Evolutionary conservation across 2,113 vertebrate species (phyloP), one percentile per base, ranked within the genome.

Genomic region (Mionectes macconnelli): DNA sequence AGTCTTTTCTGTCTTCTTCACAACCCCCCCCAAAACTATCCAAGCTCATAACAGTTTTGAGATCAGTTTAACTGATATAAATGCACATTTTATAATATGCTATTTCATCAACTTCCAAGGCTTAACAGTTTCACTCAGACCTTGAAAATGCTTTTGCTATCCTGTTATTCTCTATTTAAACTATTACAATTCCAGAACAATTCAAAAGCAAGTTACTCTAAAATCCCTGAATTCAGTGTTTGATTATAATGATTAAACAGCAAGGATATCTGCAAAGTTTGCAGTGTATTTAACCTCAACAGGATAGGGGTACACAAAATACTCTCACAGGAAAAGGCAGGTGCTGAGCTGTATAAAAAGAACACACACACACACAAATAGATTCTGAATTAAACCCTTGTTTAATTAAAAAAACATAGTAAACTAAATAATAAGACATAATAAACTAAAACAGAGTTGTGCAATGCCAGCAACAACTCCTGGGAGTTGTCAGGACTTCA

Each of bases 21-120:
- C 25, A 50, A 8, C 2, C 5, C 20, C 0, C 0, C 23, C 49
- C 23, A 39, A 76, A 87, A 62, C 28, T 24, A 50, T 2, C 5
- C 53, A 68, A 55, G 22, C 42, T 83, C 19, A 73, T 9, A 42
- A 57, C 23, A 60, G 35, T 19, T 55, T 68, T 17, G 14, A 76
- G 25, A 30, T 39, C 64, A 2, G 8, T 70, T 69, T 55, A 81
- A 84, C 8, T 25, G 27, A 67, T 3, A 68, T 1, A 76, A 6
- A 60, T 3, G 2, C 7, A 60, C 5, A 2, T 30, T 72, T 75
- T 33, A 52, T 14, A 81, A 45, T 10, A 75, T 0, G 10, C 30
- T 68, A 79, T 64, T 73, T 76, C 44, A 85, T 19, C 5, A 85
- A 81, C n/a, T 42, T 16, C 25, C 37, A 70, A 66, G 25, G 33